Percentiles rank a stretch among this genome's conserved stretches.
Evolutionary conservation across 2,797 vertebrate species (phyloP).

Genomic region (Paguma larvata): DNA sequence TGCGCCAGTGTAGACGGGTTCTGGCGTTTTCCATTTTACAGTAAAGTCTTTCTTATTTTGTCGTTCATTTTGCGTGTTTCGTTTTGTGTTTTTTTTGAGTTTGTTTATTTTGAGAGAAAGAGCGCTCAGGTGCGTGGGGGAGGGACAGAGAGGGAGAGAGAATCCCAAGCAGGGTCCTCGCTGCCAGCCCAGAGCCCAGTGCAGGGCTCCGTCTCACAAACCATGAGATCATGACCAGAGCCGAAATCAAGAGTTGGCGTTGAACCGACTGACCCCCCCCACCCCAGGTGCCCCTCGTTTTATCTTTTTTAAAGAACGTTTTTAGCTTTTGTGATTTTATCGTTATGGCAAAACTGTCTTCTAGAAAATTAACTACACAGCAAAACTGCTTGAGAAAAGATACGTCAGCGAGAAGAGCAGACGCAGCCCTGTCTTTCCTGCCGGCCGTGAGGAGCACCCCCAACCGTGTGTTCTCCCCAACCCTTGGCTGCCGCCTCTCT

Average conservation of each 20-base stretch:
- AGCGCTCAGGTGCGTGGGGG: no score
- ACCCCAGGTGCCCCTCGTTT: background rate
- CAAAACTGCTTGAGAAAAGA: background rate
- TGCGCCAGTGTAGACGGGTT: accelerated
- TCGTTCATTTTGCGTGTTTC: background rate
- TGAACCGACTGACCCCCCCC: no score
- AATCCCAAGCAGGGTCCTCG: no score
- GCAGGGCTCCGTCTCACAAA: no score
- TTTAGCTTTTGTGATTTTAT: background rate
- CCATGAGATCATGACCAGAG: no score
- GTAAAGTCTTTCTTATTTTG: background rate
- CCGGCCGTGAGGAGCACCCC: accelerated
- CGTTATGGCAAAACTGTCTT: accelerated
- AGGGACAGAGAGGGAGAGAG: no score
- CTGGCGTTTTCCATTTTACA: no score
- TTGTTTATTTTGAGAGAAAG: no score
- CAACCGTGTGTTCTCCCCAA: accelerated
- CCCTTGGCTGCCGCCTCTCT: background rate
- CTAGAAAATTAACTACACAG: background rate
- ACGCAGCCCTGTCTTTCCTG: background rate
- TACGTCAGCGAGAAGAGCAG: background rate
- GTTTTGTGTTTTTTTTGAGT: background rate
- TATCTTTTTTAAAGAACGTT: background rate
- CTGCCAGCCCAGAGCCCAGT: no score
- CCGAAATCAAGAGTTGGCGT: no score